Percentiles rank a stretch among this genome's conserved stretches.
Evolutionary conservation across 2,888 invertebrate species (phyloP).

Genomic region (Athetis lepigone): DNA sequence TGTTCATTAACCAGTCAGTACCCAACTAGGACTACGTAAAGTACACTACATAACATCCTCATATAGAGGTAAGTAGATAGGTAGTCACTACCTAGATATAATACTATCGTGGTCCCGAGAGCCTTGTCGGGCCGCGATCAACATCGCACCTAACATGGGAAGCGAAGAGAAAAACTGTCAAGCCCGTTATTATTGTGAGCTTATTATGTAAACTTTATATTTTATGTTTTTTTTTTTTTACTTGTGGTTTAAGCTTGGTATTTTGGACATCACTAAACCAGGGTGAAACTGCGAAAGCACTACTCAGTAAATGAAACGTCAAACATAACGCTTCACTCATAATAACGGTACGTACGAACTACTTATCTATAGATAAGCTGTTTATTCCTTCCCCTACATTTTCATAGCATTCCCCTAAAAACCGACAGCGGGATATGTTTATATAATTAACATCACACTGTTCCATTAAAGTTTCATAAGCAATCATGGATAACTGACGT

Average conservation of each 20-base stretch:
- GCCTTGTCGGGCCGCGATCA: conserved; percentile 15
- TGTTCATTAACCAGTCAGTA: too few species aligned
- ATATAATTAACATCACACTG: background rate
- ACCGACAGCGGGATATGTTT: background rate
- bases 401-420: conserved; percentile 28
- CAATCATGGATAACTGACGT: background rate
- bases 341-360: too few species aligned
- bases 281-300: too few species aligned
- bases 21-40: too few species aligned
- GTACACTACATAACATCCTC: too few species aligned
- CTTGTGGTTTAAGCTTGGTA: too few species aligned
- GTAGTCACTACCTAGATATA: background rate
- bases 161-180: conserved; percentile 11
- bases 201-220: too few species aligned
- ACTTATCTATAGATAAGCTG: too few species aligned
- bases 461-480: conserved; percentile 20
- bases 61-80: background rate
- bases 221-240: too few species aligned
- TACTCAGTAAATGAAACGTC: conserved; percentile 1
- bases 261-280: too few species aligned
- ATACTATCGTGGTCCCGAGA: conserved; percentile 5
- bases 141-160: conserved; percentile 27
- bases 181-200: conserved; percentile 4
- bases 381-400: conserved; percentile 3
- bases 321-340: conserved; percentile 3